Conservation (phyloP, 2,113 vertebrate genomes). For the Empidonax traillii region DNA sequence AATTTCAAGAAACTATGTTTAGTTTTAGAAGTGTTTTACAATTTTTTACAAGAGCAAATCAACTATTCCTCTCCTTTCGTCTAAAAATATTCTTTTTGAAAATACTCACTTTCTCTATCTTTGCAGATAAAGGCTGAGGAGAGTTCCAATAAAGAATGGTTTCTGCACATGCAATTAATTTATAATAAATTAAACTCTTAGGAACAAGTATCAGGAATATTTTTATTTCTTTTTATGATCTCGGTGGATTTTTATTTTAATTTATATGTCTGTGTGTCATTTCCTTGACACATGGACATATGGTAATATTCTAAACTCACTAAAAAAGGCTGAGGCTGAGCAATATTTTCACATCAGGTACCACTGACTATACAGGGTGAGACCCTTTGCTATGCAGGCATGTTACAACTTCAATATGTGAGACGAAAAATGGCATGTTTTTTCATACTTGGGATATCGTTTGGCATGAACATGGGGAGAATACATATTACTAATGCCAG, state of each 20-base stretch:
- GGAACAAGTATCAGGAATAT: neutral
- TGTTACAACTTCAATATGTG: neutral
- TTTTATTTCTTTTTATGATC: neutral
- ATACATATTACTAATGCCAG: neutral
- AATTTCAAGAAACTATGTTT: fast-evolving
- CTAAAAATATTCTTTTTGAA: neutral
- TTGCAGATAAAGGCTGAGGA: neutral
- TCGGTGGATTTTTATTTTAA: neutral
- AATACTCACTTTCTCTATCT: neutral
- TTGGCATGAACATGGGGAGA: neutral
- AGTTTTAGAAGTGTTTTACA: neutral
- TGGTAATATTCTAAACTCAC: neutral
- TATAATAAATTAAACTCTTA: neutral
- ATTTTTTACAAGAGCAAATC: neutral
- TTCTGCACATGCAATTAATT: neutral
- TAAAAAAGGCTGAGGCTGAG: neutral
- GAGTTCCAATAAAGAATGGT: neutral
- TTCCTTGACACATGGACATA: neutral
- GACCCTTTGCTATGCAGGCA: neutral
- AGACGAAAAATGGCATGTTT: neutral
- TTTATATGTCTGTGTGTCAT: neutral
- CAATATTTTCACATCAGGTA: neutral
- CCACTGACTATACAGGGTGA: neutral
- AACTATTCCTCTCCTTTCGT: neutral
- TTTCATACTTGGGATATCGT: neutral